phyloP scores from a whole-genome alignment of 1,140 invertebrate species.

The Liolophura sinensis region DNA sequence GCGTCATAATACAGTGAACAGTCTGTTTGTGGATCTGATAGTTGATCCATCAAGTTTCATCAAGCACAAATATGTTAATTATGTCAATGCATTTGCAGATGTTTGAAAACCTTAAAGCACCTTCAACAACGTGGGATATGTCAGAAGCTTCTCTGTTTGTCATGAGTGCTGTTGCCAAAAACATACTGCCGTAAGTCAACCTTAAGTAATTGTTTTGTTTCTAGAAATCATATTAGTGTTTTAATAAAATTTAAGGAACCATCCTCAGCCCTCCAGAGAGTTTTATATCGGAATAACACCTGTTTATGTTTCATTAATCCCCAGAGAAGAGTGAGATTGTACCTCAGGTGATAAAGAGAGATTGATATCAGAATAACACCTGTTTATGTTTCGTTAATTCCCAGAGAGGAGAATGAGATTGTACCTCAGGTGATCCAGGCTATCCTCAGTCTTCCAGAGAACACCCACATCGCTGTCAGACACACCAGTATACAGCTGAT shows the following conservation, averaged over 20 bases:
- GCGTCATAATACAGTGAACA: too few relatives aligned
- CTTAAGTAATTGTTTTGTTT: too few relatives aligned
- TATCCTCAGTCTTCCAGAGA: slow-evolving; percentile 81
- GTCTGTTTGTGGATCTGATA: too few relatives aligned
- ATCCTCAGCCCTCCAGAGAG: too few relatives aligned
- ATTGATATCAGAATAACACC: neutral
- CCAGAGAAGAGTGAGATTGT: too few relatives aligned
- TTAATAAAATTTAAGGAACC: too few relatives aligned
- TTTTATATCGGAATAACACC: too few relatives aligned
- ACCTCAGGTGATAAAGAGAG: too few relatives aligned
- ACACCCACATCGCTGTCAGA: slow-evolving; percentile 84
- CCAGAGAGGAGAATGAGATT: slow-evolving; percentile 86
- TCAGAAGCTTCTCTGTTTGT: slow-evolving; percentile 94
- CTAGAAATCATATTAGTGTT: too few relatives aligned
- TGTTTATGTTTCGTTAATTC: slow-evolving; percentile 15
- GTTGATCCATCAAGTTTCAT: too few relatives aligned
- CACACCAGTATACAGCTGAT: slow-evolving; percentile 87
- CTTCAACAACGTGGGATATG: slow-evolving; percentile 79
- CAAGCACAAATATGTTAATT: too few relatives aligned
- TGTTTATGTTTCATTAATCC: too few relatives aligned
- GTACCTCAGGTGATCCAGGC: slow-evolving; percentile 92
- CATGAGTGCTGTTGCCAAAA: slow-evolving; percentile 94
- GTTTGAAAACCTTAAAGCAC: slow-evolving; percentile 59
- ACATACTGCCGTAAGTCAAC: slow-evolving; percentile 87
- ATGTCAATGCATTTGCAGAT: slow-evolving; percentile 49